These are phyloP conservation scores for Cyprinodon brontotheroides DNA, from an alignment of 2,113 vertebrate species.

Conservation along the genomic window DNA sequence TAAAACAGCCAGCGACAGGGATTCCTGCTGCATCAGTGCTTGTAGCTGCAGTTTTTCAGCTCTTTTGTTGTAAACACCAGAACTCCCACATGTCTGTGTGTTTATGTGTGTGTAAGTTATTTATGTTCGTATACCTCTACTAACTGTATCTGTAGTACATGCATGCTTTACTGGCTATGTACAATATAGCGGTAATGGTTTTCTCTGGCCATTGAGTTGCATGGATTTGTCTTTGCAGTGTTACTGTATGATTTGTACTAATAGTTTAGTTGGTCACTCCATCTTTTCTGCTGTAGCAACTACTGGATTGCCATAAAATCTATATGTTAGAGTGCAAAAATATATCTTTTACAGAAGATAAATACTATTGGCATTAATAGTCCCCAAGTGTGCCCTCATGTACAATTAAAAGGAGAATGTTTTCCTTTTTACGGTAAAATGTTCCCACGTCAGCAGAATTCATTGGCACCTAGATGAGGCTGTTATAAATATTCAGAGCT, in stretches of 20 bases:
- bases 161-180: background rate
- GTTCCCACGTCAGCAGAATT: background rate
- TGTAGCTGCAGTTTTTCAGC: conserved; percentile 22
- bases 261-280: background rate
- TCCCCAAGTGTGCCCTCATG: background rate
- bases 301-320: background rate
- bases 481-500: conserved; percentile 1
- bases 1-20: conserved; percentile 23
- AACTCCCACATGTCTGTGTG: conserved; percentile 12
- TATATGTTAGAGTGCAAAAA: background rate
- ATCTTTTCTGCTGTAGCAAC: background rate
- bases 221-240: background rate
- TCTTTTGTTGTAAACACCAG: conserved; percentile 12
- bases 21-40: conserved; percentile 37
- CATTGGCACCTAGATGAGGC: conserved; percentile 6
- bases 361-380: background rate
- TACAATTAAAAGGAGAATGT: background rate
- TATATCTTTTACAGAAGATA: background rate
- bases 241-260: background rate
- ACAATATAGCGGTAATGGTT: background rate
- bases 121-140: conserved; percentile 10
- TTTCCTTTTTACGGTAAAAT: conserved; percentile 10
- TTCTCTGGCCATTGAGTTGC: background rate
- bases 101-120: conserved; percentile 10
- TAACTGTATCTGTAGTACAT: conserved; percentile 3